phyloP scores from a whole-genome alignment of 92 coral and sea anemone genomes.

The Bergia sp. region DNA sequence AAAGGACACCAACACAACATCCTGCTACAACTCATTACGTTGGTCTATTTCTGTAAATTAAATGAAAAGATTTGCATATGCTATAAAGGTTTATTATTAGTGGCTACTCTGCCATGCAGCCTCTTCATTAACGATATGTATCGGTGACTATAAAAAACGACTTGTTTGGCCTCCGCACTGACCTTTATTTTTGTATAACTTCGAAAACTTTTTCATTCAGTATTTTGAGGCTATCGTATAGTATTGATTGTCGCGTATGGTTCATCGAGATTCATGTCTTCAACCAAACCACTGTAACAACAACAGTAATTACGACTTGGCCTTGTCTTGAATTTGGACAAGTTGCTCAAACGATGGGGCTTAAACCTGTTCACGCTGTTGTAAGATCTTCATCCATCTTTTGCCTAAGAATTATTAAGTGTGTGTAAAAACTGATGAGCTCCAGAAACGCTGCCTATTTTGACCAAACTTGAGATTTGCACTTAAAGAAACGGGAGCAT shows the following conservation, averaged over 20 bases:
- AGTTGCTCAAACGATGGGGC: too few species aligned
- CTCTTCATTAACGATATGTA: not conserved
- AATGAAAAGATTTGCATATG: not conserved
- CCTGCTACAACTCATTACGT: not conserved
- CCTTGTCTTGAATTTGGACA: too few species aligned
- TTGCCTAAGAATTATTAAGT: too few species aligned
- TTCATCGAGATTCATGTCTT: too few species aligned
- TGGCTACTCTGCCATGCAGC: not conserved
- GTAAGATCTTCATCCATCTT: not conserved
- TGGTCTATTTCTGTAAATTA: not conserved
- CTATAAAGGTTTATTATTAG: not conserved
- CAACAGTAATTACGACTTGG: too few species aligned
- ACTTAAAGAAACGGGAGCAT: not conserved
- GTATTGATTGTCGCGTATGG: too few species aligned
- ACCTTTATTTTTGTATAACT: not conserved
- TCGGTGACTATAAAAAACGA: not conserved
- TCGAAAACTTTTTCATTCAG: too few species aligned
- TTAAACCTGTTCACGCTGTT: not conserved
- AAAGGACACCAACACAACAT: not conserved
- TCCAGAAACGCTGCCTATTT: not conserved
- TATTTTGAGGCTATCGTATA: too few species aligned
- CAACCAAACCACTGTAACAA: too few species aligned
- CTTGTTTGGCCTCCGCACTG: not conserved
- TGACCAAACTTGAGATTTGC: not conserved
- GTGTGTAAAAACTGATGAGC: not conserved